phyloP scores from a whole-genome alignment of 2,797 vertebrate genomes.

The Macroramphosus scolopax region DNA sequence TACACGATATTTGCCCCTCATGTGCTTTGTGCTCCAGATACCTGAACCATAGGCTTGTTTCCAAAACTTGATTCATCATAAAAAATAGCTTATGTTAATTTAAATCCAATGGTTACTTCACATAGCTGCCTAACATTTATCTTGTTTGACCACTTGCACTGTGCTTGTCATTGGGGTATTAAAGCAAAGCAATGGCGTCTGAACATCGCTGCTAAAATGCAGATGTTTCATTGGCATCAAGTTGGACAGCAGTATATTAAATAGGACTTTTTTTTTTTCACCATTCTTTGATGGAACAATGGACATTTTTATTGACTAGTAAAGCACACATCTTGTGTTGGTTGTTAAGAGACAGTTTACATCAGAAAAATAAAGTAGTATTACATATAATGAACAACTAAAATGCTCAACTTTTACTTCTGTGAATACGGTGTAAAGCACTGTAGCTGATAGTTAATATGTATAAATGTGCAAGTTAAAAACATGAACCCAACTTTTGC shows the following conservation, averaged over 20 bases:
- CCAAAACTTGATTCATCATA: not conserved
- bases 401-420: not conserved
- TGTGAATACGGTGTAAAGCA: not conserved
- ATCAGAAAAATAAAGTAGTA: not conserved
- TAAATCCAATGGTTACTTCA: constrained; percentile 4
- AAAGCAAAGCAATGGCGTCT: constrained; percentile 7
- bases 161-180: not conserved
- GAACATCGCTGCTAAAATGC: too few species aligned
- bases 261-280: not conserved
- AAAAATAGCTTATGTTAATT: constrained; percentile 2
- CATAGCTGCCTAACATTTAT: not conserved
- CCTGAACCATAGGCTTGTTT: not conserved
- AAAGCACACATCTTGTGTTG: too few species aligned
- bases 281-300: not conserved
- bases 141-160: constrained; percentile 4
- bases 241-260: not conserved
- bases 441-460: not conserved
- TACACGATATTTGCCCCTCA: constrained; percentile 26
- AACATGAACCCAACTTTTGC: not conserved
- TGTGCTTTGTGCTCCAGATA: constrained; percentile 41
- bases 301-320: too few species aligned
- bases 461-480: not conserved
- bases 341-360: not conserved
- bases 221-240: not conserved
- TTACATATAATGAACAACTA: not conserved